Conservation (phyloP, 2,113 vertebrate species). For the Dromiciops gliroides region DNA sequence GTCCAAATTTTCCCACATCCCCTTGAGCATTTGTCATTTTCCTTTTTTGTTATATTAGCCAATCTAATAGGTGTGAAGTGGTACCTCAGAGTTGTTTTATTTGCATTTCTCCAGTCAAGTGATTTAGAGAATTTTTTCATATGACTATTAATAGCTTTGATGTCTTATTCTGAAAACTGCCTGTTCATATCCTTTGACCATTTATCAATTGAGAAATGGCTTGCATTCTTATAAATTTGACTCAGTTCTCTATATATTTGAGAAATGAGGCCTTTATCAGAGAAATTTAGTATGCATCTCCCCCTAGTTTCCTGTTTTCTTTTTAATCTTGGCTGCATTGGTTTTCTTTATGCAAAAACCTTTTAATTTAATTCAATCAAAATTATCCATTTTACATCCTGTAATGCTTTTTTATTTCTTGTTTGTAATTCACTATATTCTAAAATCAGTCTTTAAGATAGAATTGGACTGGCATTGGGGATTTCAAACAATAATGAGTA, state of each 20-base stretch:
- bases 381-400: neutral
- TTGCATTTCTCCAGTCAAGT: too few species aligned
- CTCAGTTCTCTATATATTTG: neutral
- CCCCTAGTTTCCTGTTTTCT: neutral
- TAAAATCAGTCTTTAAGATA: neutral
- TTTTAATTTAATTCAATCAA: neutral
- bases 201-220: neutral
- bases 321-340: neutral
- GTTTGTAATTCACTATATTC: slow-evolving; percentile 18
- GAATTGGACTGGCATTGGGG: neutral
- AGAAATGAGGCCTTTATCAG: neutral
- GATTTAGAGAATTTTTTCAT: too few species aligned
- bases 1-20: too few species aligned
- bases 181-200: too few species aligned
- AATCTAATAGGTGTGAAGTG: too few species aligned
- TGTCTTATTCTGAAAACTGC: neutral
- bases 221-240: neutral
- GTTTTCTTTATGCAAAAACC: neutral
- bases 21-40: too few species aligned
- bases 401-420: neutral
- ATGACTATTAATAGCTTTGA: too few species aligned
- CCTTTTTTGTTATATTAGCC: too few species aligned
- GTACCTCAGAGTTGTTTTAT: too few species aligned
- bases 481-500: neutral
- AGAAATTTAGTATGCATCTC: neutral